Percentiles rank a stretch among this genome's conserved stretches.
These are phyloP conservation scores for Columba livia DNA, from an alignment of 2,113 vertebrate genomes.

Conservation along the genomic window DNA sequence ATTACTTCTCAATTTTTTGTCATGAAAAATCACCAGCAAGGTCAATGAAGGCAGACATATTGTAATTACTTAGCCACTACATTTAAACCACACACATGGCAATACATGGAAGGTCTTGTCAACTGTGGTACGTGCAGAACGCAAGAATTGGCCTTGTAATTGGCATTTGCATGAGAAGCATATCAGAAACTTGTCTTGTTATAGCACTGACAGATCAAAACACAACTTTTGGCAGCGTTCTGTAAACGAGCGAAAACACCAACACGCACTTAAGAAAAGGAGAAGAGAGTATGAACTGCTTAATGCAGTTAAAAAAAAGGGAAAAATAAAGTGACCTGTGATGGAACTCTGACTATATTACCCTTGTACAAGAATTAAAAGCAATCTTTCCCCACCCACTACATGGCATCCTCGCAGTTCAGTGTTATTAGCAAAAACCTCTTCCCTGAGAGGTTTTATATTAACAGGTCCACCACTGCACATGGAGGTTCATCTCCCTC, in stretches of 20 bases:
- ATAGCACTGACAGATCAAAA: conserved; percentile 8
- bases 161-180: not conserved
- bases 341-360: not conserved
- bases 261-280: not conserved
- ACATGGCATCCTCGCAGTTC: not conserved
- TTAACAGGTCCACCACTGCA: not conserved
- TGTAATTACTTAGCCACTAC: not conserved
- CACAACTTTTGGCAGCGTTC: conserved; percentile 3
- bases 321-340: not conserved
- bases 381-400: not conserved
- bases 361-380: not conserved
- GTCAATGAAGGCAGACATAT: not conserved
- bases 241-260: not conserved
- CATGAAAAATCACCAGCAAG: not conserved
- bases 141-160: not conserved
- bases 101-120: not conserved
- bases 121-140: not conserved
- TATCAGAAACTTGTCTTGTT: conserved; percentile 16
- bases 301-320: not conserved
- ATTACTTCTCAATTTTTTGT: not conserved
- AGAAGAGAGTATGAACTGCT: not conserved
- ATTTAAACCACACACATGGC: not conserved
- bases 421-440: not conserved
- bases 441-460: not conserved
- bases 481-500: not conserved